Evolutionary conservation across 2,888 invertebrate species (phyloP).

Genomic region (Gortyna flavago): DNA sequence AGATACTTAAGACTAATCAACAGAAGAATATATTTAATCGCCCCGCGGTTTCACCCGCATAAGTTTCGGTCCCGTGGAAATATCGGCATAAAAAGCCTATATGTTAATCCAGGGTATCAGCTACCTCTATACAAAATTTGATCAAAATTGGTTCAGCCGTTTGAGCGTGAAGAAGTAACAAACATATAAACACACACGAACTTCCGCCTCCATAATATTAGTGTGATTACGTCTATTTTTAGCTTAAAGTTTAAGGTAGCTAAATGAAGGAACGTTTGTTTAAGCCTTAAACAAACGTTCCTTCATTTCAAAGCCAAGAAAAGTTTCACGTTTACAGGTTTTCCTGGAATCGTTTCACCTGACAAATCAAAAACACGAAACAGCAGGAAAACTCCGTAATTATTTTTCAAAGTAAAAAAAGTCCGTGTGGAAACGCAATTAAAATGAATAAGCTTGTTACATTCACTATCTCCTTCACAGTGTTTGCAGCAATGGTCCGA

Average conservation of each 20-base stretch:
- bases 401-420: conserved; percentile 5
- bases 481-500: conserved; percentile 33
- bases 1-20: background rate
- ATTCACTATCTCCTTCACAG: conserved; percentile 5
- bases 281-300: background rate
- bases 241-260: no score
- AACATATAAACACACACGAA: no score
- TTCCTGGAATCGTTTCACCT: background rate
- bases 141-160: no score
- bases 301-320: background rate
- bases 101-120: no score
- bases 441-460: conserved; percentile 47
- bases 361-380: conserved; percentile 9
- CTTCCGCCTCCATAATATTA: no score
- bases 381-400: background rate
- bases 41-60: no score
- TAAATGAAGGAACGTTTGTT: no score
- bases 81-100: no score
- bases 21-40: background rate
- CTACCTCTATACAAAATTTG: no score
- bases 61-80: no score
- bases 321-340: background rate
- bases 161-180: no score
- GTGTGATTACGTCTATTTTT: no score
- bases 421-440: conserved; percentile 6